These are phyloP conservation scores for Otolemur crassicaudatus DNA, from an alignment of 2,797 vertebrate species.

Conservation along the genomic window DNA sequence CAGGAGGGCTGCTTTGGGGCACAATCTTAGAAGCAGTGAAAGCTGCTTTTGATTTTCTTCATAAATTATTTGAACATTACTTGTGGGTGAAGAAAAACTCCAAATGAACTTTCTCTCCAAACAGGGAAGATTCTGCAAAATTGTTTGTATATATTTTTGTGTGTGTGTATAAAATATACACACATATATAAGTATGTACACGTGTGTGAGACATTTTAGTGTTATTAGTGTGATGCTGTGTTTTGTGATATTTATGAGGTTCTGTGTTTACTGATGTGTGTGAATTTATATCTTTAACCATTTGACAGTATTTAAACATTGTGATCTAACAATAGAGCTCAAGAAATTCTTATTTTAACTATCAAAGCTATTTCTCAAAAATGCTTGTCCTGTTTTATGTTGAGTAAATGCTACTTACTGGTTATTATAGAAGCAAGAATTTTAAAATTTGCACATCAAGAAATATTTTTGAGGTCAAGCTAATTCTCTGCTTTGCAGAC, in stretches of 20 bases:
- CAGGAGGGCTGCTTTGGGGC: not conserved
- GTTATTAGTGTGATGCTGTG: not conserved
- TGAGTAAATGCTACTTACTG: not conserved
- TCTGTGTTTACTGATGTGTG: not conserved
- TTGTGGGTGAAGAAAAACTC: not conserved
- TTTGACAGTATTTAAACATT: not conserved
- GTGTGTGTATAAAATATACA: not conserved
- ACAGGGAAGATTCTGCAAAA: conserved; percentile 1
- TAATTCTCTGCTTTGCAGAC: not conserved
- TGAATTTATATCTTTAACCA: not conserved
- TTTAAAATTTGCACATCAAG: not conserved
- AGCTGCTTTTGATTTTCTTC: not conserved
- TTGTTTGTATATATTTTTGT: not conserved
- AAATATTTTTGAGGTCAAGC: not conserved
- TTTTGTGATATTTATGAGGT: not conserved
- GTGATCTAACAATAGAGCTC: conserved; percentile 11
- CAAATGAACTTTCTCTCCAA: conserved; percentile 39
- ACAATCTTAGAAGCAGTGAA: not conserved
- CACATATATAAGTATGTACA: not conserved
- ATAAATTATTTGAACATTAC: conserved; percentile 21
- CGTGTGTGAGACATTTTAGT: conserved; percentile 23
- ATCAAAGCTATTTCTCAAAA: not conserved
- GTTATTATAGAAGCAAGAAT: not conserved
- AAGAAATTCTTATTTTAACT: conserved; percentile 35
- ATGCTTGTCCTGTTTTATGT: conserved; percentile 15